These are phyloP conservation scores for Rhaphigaster nebulosa DNA, from an alignment of 2,888 invertebrate genomes.

Conservation along the genomic window DNA sequence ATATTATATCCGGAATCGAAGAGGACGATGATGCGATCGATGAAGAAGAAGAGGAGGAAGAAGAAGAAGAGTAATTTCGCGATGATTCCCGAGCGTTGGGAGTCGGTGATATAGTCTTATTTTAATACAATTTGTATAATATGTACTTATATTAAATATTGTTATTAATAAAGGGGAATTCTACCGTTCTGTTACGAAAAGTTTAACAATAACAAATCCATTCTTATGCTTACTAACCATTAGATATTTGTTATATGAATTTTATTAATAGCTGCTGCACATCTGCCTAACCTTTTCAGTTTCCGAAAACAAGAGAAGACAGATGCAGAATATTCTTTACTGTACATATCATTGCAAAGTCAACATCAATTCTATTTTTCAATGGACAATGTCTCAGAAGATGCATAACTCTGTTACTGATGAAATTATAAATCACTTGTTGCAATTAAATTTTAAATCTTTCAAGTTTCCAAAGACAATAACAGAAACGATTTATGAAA, in stretches of 20 bases:
- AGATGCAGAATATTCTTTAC: too few relatives aligned
- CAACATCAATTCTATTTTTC: too few relatives aligned
- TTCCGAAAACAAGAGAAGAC: too few relatives aligned
- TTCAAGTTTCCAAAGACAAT: too few relatives aligned
- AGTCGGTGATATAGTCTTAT: slow-evolving; percentile 17
- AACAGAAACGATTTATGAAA: too few relatives aligned
- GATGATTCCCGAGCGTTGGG: background rate
- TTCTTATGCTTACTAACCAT: background rate
- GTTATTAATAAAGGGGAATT: background rate
- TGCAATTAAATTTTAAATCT: too few relatives aligned
- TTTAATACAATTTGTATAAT: background rate
- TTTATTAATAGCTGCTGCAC: background rate
- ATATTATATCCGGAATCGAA: slow-evolving; percentile 56
- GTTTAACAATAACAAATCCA: background rate
- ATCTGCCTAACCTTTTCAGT: background rate
- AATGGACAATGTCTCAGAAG: too few relatives aligned
- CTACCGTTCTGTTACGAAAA: background rate
- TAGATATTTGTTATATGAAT: background rate
- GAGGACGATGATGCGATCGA: slow-evolving; percentile 47
- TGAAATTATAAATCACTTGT: too few relatives aligned
- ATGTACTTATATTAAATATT: background rate
- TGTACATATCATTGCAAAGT: too few relatives aligned
- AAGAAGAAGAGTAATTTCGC: slow-evolving; percentile 38
- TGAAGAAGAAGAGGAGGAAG: slow-evolving; percentile 49
- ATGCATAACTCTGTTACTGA: too few relatives aligned